These are phyloP conservation scores for Bursaphelenchus mucronatus DNA, from an alignment of 1,140 invertebrate species.

Conservation along the genomic window DNA sequence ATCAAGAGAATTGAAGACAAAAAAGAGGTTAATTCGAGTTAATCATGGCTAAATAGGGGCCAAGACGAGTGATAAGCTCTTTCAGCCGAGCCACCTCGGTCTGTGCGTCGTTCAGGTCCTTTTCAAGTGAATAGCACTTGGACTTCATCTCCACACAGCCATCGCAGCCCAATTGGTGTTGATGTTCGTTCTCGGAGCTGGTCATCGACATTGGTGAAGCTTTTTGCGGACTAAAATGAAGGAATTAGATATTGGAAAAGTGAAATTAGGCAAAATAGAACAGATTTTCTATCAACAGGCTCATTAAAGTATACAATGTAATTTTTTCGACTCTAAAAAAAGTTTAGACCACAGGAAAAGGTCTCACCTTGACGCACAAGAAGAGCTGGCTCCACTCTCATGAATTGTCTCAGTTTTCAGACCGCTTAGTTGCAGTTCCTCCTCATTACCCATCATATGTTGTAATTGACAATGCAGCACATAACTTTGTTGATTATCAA, in stretches of 20 bases:
- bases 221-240: slow-evolving; percentile 38
- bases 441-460: slow-evolving; percentile 4
- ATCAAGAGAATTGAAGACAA: too few species aligned
- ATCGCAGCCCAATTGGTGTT: slow-evolving; percentile 5
- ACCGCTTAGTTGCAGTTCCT: not conserved
- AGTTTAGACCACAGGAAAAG: not conserved
- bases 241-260: not conserved
- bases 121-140: slow-evolving; percentile 16
- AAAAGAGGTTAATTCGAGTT: too few species aligned
- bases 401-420: slow-evolving; percentile 22
- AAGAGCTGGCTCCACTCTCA: slow-evolving; percentile 37
- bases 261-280: too few species aligned
- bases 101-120: not conserved
- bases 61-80: slow-evolving; percentile 13
- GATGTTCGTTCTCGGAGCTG: not conserved
- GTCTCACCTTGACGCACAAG: slow-evolving; percentile 42
- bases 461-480: not conserved
- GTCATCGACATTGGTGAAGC: slow-evolving; percentile 23
- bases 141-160: slow-evolving; percentile 22
- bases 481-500: slow-evolving; percentile 14
- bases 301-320: too few species aligned
- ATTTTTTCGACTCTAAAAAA: not conserved
- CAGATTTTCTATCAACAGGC: too few species aligned
- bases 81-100: slow-evolving; percentile 20
- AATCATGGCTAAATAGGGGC: not conserved